Evolutionary conservation across 2,797 vertebrate genomes (phyloP).

Genomic region (Synanceia verrucosa): DNA sequence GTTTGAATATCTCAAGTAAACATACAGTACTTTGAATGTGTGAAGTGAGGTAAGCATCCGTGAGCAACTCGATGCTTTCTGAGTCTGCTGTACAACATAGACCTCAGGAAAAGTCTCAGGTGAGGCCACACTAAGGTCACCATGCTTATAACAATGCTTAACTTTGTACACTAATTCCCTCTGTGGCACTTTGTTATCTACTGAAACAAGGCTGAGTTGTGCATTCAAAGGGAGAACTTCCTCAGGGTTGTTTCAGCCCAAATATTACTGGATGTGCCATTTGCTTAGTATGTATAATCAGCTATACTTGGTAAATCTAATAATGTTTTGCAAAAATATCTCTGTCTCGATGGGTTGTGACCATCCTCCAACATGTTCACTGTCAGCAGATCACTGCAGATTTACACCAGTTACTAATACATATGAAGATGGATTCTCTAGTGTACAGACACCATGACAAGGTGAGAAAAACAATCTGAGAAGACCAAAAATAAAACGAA

Average conservation of each 20-base stretch:
- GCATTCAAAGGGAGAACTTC: not conserved
- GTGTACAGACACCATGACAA: slow-evolving; percentile 42
- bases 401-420: slow-evolving; percentile 49
- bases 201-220: not conserved
- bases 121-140: slow-evolving; percentile 17
- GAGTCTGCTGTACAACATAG: slow-evolving; percentile 29
- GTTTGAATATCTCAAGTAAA: slow-evolving; percentile 61
- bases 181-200: slow-evolving; percentile 12
- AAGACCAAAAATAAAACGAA: slow-evolving; percentile 29
- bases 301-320: not conserved
- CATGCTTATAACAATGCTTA: slow-evolving; percentile 16
- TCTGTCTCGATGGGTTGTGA: not conserved
- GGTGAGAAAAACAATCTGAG: slow-evolving; percentile 26
- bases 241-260: not conserved
- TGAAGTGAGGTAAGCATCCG: slow-evolving; percentile 75
- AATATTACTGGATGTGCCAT: not conserved
- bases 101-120: slow-evolving; percentile 15
- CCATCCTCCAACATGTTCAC: not conserved
- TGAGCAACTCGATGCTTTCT: slow-evolving; percentile 54
- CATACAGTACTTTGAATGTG: slow-evolving; percentile 81
- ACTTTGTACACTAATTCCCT: slow-evolving; percentile 23
- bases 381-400: slow-evolving; percentile 28
- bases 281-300: not conserved
- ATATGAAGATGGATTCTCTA: slow-evolving; percentile 38
- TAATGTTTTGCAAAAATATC: slow-evolving; percentile 1